These are phyloP conservation scores for Scatophagus argus DNA, from an alignment of 2,113 vertebrate species.

Conservation along the genomic window DNA sequence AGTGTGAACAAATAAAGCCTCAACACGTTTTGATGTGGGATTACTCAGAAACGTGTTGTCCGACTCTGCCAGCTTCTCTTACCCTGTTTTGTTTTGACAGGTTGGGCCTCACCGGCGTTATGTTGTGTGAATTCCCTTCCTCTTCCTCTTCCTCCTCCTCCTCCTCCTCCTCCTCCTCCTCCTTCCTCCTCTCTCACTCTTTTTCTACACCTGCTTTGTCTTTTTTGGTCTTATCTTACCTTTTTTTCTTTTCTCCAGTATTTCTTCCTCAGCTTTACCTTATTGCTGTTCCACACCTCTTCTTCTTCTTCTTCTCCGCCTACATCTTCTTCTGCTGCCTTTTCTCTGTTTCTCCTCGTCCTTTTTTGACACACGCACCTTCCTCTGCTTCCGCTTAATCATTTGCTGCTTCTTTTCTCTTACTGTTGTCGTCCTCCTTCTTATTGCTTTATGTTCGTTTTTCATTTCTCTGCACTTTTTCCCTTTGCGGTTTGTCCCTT, in stretches of 20 bases:
- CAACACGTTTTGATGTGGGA: neutral
- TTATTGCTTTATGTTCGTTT: neutral
- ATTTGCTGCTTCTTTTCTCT: neutral
- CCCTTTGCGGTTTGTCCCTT: neutral
- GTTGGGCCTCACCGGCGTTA: neutral
- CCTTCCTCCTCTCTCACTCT: neutral
- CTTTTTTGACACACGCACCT: neutral
- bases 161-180: neutral
- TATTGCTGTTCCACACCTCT: neutral
- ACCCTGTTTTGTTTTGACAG: slow-evolving; percentile 23
- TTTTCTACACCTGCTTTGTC: slow-evolving; percentile 11
- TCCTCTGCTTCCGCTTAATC: neutral
- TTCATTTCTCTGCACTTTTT: neutral
- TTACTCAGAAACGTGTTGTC: slow-evolving; percentile 11
- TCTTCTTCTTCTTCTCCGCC: neutral
- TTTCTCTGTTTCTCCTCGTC: neutral
- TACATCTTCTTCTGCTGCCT: slow-evolving; percentile 6
- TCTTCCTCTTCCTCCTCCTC: neutral
- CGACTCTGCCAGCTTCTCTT: slow-evolving; percentile 17
- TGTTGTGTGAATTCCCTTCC: neutral
- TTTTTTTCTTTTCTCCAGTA: neutral
- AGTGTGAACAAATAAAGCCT: neutral
- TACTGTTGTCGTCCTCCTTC: no score
- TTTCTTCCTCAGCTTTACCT: neutral
- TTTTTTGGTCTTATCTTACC: neutral